phyloP scores from a whole-genome alignment of 2,888 invertebrate genomes.

The Germaria angustata region DNA sequence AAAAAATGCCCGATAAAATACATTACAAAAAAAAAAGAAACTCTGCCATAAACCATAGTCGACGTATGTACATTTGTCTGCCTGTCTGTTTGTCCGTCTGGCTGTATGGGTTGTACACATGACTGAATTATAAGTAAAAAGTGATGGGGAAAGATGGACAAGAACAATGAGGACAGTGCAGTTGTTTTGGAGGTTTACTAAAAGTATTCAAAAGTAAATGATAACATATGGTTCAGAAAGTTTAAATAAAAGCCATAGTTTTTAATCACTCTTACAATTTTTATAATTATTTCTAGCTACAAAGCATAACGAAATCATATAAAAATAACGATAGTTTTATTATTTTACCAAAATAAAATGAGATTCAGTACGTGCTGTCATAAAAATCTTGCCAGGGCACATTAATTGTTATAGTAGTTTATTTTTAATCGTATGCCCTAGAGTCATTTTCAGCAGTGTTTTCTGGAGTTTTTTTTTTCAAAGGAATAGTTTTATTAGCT shows the following conservation, averaged over 20 bases:
- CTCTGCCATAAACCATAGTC: constrained; percentile 15
- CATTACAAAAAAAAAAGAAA: constrained; percentile 15
- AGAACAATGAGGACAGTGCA: background rate
- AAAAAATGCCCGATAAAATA: constrained; percentile 55
- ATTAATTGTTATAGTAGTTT: background rate
- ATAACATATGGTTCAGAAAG: constrained; percentile 47
- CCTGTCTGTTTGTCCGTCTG: constrained; percentile 1
- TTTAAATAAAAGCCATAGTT: constrained; percentile 8
- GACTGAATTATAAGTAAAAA: constrained; percentile 38
- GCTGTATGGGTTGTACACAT: constrained; percentile 40
- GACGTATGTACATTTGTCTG: background rate
- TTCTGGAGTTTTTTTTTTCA: background rate
- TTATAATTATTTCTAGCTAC: constrained; percentile 41
- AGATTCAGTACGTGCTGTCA: background rate
- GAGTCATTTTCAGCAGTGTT: background rate
- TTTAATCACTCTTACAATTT: constrained; percentile 4
- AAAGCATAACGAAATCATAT: constrained; percentile 42
- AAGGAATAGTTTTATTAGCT: background rate
- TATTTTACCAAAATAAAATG: background rate
- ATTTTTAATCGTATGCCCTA: background rate
- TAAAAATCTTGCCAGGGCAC: background rate
- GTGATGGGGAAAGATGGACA: constrained; percentile 13
- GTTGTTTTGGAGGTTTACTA: constrained; percentile 6
- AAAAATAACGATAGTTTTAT: constrained; percentile 30
- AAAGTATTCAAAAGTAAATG: constrained; percentile 30